These are phyloP conservation scores for Volucella inflata DNA, from an alignment of 2,888 invertebrate species.

Conservation along the genomic window DNA sequence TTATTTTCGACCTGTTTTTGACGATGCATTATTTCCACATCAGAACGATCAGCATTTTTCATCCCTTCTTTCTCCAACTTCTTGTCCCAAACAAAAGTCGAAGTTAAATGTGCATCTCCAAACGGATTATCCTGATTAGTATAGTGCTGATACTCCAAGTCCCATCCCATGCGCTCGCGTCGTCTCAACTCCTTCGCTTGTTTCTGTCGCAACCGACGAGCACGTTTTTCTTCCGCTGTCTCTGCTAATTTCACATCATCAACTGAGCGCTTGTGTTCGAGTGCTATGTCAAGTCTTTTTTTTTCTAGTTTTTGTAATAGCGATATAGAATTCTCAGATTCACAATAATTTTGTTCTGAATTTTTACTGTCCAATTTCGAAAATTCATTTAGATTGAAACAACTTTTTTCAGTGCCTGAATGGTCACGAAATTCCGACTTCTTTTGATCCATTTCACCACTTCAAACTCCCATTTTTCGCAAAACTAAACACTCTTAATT, in stretches of 20 bases:
- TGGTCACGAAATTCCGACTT: too few species aligned
- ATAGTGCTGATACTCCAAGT: constrained; percentile 97
- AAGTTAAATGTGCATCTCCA: constrained; percentile 96
- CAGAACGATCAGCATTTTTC: constrained; percentile 89
- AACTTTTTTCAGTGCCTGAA: too few species aligned
- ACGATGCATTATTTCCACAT: constrained; percentile 92
- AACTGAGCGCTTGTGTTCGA: constrained; percentile 88
- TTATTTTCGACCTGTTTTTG: constrained; percentile 96
- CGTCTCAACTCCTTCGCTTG: constrained; percentile 94
- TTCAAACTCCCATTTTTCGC: too few species aligned
- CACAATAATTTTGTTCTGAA: too few species aligned
- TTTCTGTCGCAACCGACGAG: constrained; percentile 94
- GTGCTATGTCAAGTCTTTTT: constrained; percentile 87
- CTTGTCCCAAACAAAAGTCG: constrained; percentile 98
- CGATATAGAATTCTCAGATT: constrained; percentile 83
- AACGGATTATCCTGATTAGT: constrained; percentile 99
- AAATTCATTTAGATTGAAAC: too few species aligned
- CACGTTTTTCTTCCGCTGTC: constrained; percentile 96
- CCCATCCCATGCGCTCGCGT: constrained; percentile 98
- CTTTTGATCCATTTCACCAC: too few species aligned
- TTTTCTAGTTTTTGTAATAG: constrained; percentile 89
- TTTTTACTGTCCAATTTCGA: too few species aligned
- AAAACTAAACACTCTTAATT: too few species aligned
- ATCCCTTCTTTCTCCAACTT: constrained; percentile 97
- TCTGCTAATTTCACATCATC: constrained; percentile 93